A percentile compares a stretch with the other conserved stretches of the same genome.
phyloP scores from a whole-genome alignment of 2,113 vertebrate species.

The Stictonetta naevosa region DNA sequence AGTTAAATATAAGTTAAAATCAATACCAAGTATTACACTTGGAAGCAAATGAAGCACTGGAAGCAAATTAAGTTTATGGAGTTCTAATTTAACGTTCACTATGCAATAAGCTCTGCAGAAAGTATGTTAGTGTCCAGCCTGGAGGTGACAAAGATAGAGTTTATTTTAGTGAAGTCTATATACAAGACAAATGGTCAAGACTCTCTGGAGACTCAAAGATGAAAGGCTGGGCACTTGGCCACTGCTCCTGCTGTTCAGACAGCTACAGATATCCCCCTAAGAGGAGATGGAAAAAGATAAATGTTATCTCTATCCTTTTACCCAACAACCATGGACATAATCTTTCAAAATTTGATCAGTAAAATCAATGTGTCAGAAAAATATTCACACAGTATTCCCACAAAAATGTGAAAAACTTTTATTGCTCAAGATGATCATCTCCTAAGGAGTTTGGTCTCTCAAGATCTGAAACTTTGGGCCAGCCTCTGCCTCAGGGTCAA shows the following conservation, averaged over 20 bases:
- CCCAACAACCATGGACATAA: not conserved
- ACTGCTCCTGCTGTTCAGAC: not conserved
- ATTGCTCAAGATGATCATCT: not conserved
- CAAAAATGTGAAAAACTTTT: not conserved
- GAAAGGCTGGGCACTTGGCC: not conserved
- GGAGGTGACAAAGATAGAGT: constrained; percentile 2
- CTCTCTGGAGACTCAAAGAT: not conserved
- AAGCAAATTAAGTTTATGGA: constrained; percentile 68
- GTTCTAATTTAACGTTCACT: constrained; percentile 33
- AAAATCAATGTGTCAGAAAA: not conserved
- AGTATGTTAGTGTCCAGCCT: not conserved
- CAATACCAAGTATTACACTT: constrained; percentile 55
- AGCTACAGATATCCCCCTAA: not conserved
- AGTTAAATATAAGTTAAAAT: constrained; percentile 70
- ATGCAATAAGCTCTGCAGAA: constrained; percentile 4
- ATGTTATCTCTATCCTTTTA: not conserved
- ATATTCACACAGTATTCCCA: not conserved
- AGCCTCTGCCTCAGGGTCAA: not conserved
- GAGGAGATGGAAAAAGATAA: not conserved
- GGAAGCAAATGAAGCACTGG: constrained; percentile 56
- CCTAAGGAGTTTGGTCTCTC: not conserved
- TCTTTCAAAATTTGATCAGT: not conserved
- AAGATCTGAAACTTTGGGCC: not conserved
- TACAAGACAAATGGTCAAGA: constrained; percentile 16
- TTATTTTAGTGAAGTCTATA: constrained; percentile 22